phyloP scores from a whole-genome alignment of 2,113 vertebrate genomes.

The Pangasianodon hypophthalmus region DNA sequence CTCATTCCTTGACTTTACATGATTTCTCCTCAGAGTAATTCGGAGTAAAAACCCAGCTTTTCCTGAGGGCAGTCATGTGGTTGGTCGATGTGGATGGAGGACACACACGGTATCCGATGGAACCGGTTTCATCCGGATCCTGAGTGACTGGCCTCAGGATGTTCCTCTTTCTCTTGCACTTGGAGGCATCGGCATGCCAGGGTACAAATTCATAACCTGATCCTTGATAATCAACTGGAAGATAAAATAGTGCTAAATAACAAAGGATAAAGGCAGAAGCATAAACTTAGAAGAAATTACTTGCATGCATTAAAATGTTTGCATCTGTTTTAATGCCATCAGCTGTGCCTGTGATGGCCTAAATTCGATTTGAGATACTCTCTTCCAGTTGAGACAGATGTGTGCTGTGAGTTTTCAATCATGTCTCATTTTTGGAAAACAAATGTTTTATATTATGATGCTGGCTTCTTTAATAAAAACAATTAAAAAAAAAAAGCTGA shows the following conservation, averaged over 20 bases:
- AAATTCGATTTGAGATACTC: not conserved
- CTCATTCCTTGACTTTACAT: conserved; percentile 28
- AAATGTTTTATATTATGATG: not conserved
- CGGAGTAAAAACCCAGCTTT: conserved; percentile 78
- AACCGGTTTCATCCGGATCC: conserved; percentile 60
- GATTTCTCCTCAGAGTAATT: conserved; percentile 66
- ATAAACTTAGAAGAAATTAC: not conserved
- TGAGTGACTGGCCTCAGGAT: conserved; percentile 70
- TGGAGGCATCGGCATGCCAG: conserved; percentile 80
- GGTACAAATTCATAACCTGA: conserved; percentile 62
- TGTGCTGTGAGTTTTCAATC: not conserved
- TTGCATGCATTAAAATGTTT: not conserved
- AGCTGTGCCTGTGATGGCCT: not conserved
- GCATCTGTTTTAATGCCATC: not conserved
- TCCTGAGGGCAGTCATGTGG: conserved; percentile 63
- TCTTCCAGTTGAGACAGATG: not conserved
- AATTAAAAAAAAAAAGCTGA: not conserved
- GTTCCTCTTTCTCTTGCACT: conserved; percentile 76
- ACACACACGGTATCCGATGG: conserved; percentile 78
- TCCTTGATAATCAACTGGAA: not conserved
- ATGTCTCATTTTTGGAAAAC: not conserved
- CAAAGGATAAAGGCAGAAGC: not conserved
- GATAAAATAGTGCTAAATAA: not conserved
- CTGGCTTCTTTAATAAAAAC: not conserved
- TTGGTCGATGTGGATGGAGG: conserved; percentile 72